Evolutionary conservation across 2,797 vertebrate species (phyloP), one percentile per base, ranked within the genome.

Genomic region (Crenichthys baileyi): DNA sequence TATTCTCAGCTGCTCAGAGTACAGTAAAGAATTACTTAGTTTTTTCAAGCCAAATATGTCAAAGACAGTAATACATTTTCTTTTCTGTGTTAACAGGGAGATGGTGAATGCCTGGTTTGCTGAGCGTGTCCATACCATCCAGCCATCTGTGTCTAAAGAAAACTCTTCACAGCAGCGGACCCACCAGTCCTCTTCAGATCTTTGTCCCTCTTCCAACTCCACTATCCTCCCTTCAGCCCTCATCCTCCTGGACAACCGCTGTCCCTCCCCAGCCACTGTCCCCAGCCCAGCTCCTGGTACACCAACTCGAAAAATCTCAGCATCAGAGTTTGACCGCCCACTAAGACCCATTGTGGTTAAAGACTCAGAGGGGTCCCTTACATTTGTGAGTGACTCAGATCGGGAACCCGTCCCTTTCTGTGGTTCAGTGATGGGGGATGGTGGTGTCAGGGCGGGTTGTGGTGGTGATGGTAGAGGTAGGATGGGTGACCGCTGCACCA

Each of bases 81-180:
- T 58, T 79, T n/a, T 79, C 0, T 15, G 2, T 79, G 53, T 75
- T 29, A 0, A 75, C 85, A 99, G 98, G 96, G 98, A 99, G 94
- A 99, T 99, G 98, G 97, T 99, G 95, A 99, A 99, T 79, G 97
- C 97, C 88, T 99, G 98, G 98, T 99, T 99, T 79, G 96, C 97
- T 94, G 98, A 99, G 93, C 96, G 97, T 83, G 96, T 99, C 88
- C 98, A 98, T 82, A 93, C 96, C 92, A 97, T 99, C 88, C 97
- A 97, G 48, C 91, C 94, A 24, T 95, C 96, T 76, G 95, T 84
- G 31, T 83, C 89, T 75, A 95, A 90, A 86, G 93, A 95, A 18
- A 84, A 75, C 56, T 85, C 85, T 53, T 56, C 83, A 2, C 88
- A 87, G 60, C 96, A 90, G 96, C 97, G 86, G 89, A 87, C 78